Conservation (phyloP, 2,113 vertebrate genomes). For the Poeciliopsis retropinna region DNA sequence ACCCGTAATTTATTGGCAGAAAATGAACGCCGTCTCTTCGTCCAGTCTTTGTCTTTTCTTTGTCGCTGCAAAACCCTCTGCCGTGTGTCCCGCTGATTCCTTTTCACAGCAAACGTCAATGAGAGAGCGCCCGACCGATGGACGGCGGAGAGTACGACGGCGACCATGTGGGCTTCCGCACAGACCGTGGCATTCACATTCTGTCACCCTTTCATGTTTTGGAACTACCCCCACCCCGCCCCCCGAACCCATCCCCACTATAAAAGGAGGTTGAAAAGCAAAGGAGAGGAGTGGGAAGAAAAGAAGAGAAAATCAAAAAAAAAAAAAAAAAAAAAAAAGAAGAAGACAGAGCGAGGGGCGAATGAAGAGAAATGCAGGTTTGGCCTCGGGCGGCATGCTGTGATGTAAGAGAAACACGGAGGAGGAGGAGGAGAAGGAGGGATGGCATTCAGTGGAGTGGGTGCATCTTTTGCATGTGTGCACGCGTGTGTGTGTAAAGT, state of each 20-base stretch:
- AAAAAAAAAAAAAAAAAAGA: slow-evolving; percentile 47
- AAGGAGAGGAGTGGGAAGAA: slow-evolving; percentile 53
- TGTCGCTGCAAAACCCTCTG: slow-evolving; percentile 17
- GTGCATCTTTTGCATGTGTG: slow-evolving; percentile 47
- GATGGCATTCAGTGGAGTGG: slow-evolving; percentile 61
- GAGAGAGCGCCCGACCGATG: slow-evolving; percentile 35
- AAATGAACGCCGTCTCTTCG: slow-evolving; percentile 20
- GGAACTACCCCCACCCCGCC: slow-evolving; percentile 15
- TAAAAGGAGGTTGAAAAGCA: slow-evolving; percentile 74
- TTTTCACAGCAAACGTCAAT: slow-evolving; percentile 20
- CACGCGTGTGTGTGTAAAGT: slow-evolving; percentile 28
- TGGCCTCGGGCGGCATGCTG: slow-evolving; percentile 77
- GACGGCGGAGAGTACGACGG: slow-evolving; percentile 24
- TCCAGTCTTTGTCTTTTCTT: slow-evolving; percentile 22
- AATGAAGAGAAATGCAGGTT: slow-evolving; percentile 80
- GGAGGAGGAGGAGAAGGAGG: slow-evolving; percentile 32
- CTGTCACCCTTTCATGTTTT: slow-evolving; percentile 62
- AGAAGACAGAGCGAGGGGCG: slow-evolving; percentile 35
- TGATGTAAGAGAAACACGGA: slow-evolving; percentile 81
- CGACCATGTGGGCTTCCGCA: slow-evolving; percentile 38
- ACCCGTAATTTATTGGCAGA: neutral
- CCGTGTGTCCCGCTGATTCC: slow-evolving; percentile 9
- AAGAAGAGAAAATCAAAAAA: slow-evolving; percentile 61
- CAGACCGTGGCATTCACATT: slow-evolving; percentile 53
- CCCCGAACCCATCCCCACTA: slow-evolving; percentile 25